A percentile compares a stretch with the other conserved stretches of the same genome.
phyloP scores from a whole-genome alignment of 2,797 vertebrate genomes.

The Cynodonichthys magdalenae region DNA sequence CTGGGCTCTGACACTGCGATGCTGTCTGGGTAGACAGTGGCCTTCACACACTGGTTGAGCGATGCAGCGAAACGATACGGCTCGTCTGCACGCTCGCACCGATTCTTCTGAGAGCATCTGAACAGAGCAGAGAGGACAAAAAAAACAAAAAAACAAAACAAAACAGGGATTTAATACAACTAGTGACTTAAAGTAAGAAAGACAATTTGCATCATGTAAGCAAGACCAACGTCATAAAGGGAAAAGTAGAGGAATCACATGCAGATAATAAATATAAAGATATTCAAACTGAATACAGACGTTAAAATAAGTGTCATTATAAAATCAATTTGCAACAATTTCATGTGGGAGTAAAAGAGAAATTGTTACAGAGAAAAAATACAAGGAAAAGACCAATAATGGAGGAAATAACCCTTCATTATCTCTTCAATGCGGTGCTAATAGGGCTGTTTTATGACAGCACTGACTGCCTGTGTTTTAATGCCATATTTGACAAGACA shows the following conservation, averaged over 20 bases:
- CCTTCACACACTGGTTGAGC: constrained; percentile 89
- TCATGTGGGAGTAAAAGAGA: constrained; percentile 1
- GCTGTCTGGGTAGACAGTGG: constrained; percentile 91
- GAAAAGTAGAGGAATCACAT: neutral
- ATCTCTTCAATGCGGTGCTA: constrained; percentile 6
- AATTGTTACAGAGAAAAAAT: constrained; percentile 25
- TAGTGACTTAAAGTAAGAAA: neutral
- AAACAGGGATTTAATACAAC: neutral
- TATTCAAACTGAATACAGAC: neutral
- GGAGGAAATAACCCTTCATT: constrained; percentile 14
- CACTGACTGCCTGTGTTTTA: neutral
- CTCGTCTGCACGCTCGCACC: constrained; percentile 89
- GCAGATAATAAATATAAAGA: neutral
- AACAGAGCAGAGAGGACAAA: neutral
- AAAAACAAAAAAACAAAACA: too few species aligned
- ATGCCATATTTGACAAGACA: constrained; percentile 1
- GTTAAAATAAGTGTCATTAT: constrained; percentile 3
- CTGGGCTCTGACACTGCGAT: constrained; percentile 94
- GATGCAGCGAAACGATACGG: constrained; percentile 90
- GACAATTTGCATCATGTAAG: neutral
- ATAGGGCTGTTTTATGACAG: constrained; percentile 15
- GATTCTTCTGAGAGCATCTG: constrained; percentile 93
- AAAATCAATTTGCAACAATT: constrained; percentile 12
- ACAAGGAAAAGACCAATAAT: neutral
- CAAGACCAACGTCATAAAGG: neutral